Conservation (phyloP, 2,797 vertebrate genomes). For the Hybognathus amarus region DNA sequence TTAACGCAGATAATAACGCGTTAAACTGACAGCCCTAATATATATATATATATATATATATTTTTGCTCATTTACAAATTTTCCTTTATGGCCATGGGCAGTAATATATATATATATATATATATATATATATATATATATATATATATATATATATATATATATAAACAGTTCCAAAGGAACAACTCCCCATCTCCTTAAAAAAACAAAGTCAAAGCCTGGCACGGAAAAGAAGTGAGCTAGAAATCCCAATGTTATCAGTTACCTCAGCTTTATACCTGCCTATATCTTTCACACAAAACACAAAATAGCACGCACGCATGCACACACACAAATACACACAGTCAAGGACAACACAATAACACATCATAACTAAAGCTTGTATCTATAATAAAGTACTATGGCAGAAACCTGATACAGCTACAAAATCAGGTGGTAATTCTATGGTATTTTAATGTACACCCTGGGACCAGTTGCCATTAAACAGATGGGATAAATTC, state of each 20-base stretch:
- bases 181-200: neutral
- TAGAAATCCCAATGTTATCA: conserved; percentile 2
- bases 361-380: neutral
- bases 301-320: neutral
- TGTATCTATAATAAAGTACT: neutral
- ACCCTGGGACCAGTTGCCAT: conserved; percentile 13
- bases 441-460: conserved; percentile 28
- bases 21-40: no score
- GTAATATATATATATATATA: no score
- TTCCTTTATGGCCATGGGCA: neutral
- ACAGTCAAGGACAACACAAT: conserved; percentile 9
- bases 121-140: no score
- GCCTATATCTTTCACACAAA: neutral
- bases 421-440: conserved; percentile 14
- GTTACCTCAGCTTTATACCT: conserved; percentile 19
- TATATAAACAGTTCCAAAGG: neutral
- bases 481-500: neutral
- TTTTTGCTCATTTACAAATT: no score
- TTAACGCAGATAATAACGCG: no score
- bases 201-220: conserved; percentile 20
- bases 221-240: conserved; percentile 8
- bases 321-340: neutral
- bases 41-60: no score
- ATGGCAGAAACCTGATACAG: neutral
- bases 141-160: no score